Evolutionary conservation across 2,797 vertebrate species (phyloP).

Genomic region (Amblyopsis hoosieri): DNA sequence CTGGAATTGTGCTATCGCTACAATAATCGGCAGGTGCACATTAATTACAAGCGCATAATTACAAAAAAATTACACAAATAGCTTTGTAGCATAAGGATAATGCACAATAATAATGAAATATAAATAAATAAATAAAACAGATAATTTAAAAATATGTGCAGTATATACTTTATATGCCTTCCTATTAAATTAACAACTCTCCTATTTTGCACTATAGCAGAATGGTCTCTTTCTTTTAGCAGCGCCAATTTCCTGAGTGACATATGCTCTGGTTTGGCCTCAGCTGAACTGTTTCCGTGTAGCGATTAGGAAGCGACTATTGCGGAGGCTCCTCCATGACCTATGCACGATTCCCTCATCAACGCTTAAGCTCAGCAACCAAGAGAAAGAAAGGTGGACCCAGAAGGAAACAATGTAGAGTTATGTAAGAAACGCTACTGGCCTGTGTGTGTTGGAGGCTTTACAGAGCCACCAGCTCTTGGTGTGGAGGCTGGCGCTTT

Average conservation of each 20-base stretch:
- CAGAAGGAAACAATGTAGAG: slow-evolving; percentile 63
- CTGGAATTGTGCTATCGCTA: too few relatives aligned
- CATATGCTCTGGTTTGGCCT: slow-evolving; percentile 38
- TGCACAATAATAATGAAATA: too few relatives aligned
- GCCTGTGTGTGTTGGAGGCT: slow-evolving; percentile 65
- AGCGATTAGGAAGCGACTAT: slow-evolving; percentile 40
- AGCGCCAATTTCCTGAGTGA: slow-evolving; percentile 48
- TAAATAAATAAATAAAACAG: too few relatives aligned
- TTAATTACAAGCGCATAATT: too few relatives aligned
- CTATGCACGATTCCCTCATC: slow-evolving; percentile 29
- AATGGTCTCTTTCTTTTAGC: slow-evolving; percentile 15
- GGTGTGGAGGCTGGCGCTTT: slow-evolving; percentile 67
- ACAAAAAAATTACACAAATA: neutral
- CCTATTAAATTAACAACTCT: neutral
- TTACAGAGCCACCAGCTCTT: slow-evolving; percentile 63
- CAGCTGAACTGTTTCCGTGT: slow-evolving; percentile 34
- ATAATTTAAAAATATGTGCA: too few relatives aligned
- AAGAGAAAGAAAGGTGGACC: slow-evolving; percentile 43
- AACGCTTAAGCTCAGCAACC: slow-evolving; percentile 49
- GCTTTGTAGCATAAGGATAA: neutral
- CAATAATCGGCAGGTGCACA: too few relatives aligned
- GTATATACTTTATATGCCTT: too few relatives aligned
- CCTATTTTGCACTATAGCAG: slow-evolving; percentile 39
- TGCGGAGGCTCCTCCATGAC: slow-evolving; percentile 35
- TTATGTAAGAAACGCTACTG: slow-evolving; percentile 65